phyloP scores from a whole-genome alignment of 37 sponge, comb jelly and placozoan species.

The Amphimedon queenslandica region DNA sequence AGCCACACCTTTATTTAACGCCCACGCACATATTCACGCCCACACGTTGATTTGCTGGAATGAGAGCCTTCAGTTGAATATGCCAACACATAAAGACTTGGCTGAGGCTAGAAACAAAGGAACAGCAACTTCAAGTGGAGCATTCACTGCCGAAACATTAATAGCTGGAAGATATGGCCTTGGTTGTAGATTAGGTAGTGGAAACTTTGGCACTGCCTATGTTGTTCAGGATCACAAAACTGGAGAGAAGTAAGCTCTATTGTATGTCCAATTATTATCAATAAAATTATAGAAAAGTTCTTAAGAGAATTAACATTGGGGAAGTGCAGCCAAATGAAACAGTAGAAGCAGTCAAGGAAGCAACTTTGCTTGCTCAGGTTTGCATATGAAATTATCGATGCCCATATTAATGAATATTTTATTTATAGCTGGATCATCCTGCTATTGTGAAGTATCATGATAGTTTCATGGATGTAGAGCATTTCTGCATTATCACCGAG shows the following conservation, averaged over 20 bases:
- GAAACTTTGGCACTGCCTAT: slow-evolving; percentile 75
- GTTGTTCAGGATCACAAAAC: slow-evolving; percentile 64
- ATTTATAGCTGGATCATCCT: slow-evolving; percentile 83
- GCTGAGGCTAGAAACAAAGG: too few species aligned
- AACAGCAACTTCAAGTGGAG: too few species aligned
- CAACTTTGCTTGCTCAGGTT: slow-evolving; percentile 72
- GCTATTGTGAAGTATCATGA: slow-evolving; percentile 92
- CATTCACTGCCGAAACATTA: too few species aligned
- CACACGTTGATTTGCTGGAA: too few species aligned
- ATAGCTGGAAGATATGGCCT: slow-evolving; percentile 46
- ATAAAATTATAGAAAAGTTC: slow-evolving; percentile 89
- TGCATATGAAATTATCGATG: background rate
- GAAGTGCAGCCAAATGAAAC: slow-evolving; percentile 82
- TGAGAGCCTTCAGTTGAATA: too few species aligned
- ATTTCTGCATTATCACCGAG: slow-evolving; percentile 96
- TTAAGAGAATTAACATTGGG: slow-evolving; percentile 76
- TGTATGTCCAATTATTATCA: background rate
- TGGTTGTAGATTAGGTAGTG: slow-evolving; percentile 64
- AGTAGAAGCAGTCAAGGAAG: slow-evolving; percentile 85
- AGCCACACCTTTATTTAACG: background rate
- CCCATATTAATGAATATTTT: background rate
- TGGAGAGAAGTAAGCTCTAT: slow-evolving; percentile 39
- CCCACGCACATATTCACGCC: background rate
- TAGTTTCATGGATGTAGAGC: slow-evolving; percentile 89
- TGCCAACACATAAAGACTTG: too few species aligned